Evolutionary conservation across 2,797 vertebrate genomes (phyloP), one percentile per base, ranked within the genome.

Genomic region (Morus bassanus): DNA sequence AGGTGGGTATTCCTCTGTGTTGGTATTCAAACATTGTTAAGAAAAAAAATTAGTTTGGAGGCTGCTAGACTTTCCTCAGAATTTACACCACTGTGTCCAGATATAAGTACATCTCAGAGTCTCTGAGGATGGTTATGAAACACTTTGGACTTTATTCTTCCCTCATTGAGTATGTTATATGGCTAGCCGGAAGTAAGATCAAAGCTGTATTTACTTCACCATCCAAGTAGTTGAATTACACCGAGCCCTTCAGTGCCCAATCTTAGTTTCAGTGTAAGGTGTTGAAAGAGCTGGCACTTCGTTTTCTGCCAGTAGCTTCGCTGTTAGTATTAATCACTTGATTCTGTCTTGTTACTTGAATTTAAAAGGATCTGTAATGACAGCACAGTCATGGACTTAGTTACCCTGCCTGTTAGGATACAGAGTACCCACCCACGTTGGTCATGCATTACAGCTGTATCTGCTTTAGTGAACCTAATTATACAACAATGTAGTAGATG

Each of bases 1-100:
- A 97, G 98, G 98, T 99, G 70, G 46, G 97, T 96, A 25, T 85
- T 87, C 74, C 39, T 25, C 31, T 41, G 5, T 59, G 19, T 43
- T 65, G 10, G 2, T 67, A 12, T 51, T 81, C 37, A 61, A 46
- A 43, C 6, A 3, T 24, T 30, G 35, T 50, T 65, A 45, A 88
- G 39, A 54, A 68, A 60, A 19, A 17, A 18, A 15, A 21, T 10
- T 0, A 61, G 10, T 74, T 63, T 68, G 45, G 8, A 50, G 50
- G 14, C 30, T 83, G 37, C 11, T 63, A 48, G 2, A 33, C 9
- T 77, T 88, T 41, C 24, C 5, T 61, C 18, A 70, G 74, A 65
- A 24, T 57, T 82, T 63, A 56, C 1, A 15, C 17, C 22, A 6
- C 9, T 13, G 6, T 51, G 10, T 60, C 27, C 24, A 7, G 56